Evolutionary conservation across 2,113 vertebrate species (phyloP).

Genomic region (Callipepla californica): DNA sequence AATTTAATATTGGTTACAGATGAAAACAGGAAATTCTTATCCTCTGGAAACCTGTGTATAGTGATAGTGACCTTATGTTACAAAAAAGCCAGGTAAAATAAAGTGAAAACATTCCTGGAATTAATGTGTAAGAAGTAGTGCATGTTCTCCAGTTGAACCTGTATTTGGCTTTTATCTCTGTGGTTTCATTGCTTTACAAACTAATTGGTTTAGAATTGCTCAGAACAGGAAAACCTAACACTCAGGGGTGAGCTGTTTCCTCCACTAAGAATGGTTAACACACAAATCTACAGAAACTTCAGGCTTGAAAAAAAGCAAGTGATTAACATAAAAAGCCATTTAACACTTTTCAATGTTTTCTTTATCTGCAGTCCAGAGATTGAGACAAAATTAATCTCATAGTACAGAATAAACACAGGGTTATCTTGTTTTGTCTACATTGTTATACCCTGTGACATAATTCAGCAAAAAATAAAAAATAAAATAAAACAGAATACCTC

Average conservation of each 20-base stretch:
- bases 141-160: neutral
- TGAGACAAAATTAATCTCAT: neutral
- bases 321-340: neutral
- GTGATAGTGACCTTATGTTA: neutral
- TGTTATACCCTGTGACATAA: neutral
- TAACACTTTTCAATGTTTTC: neutral
- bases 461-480: neutral
- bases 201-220: neutral
- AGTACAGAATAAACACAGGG: neutral
- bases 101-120: slow-evolving; percentile 58
- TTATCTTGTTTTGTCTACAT: neutral
- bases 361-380: neutral
- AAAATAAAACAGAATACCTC: neutral
- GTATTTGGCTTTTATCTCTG: slow-evolving; percentile 1
- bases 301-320: neutral
- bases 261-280: neutral
- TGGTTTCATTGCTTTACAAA: slow-evolving; percentile 45
- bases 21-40: neutral
- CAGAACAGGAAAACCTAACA: slow-evolving; percentile 44
- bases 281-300: neutral
- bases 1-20: neutral
- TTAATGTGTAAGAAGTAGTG: neutral
- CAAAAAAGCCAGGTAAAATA: neutral
- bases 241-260: slow-evolving; percentile 6
- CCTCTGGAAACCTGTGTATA: neutral